phyloP scores from a whole-genome alignment of 2,888 invertebrate genomes.

The Dichetophora obliterata region DNA sequence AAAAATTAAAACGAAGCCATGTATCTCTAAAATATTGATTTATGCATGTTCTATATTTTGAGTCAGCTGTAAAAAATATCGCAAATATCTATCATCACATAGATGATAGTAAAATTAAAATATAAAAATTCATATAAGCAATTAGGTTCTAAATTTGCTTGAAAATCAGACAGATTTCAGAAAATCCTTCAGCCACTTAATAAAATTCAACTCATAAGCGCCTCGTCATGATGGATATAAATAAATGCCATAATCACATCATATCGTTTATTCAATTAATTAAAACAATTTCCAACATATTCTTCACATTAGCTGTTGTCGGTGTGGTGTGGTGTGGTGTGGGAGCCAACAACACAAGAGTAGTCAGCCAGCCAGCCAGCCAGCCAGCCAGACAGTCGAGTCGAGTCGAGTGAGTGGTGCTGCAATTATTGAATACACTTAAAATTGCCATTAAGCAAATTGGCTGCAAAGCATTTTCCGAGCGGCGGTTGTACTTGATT shows the following conservation, averaged over 20 bases:
- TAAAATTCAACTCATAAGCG: not conserved
- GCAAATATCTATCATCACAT: too few relatives aligned
- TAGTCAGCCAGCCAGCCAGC: not conserved
- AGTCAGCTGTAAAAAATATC: too few relatives aligned
- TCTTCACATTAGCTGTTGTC: conserved; percentile 9
- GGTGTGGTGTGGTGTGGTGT: not conserved
- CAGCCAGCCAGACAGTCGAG: not conserved
- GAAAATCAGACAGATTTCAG: too few relatives aligned
- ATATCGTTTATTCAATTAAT: conserved; percentile 16
- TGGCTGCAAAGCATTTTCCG: not conserved
- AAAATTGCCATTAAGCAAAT: conserved; percentile 25
- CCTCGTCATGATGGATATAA: not conserved
- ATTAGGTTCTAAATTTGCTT: too few relatives aligned
- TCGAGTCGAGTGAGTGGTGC: not conserved
- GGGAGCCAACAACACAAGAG: not conserved
- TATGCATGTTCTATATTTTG: too few relatives aligned
- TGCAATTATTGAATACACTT: conserved; percentile 21
- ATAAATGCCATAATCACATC: not conserved
- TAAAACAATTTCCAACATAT: conserved; percentile 26
- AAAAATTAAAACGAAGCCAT: too few relatives aligned
- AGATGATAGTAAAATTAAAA: too few relatives aligned
- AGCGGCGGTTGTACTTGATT: not conserved
- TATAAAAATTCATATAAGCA: too few relatives aligned
- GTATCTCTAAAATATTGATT: too few relatives aligned
- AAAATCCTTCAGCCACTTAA: not conserved